A percentile compares a stretch with the other conserved stretches of the same genome.
phyloP scores from a whole-genome alignment of 1,140 invertebrate genomes.

The Lasioglossum albipes region DNA sequence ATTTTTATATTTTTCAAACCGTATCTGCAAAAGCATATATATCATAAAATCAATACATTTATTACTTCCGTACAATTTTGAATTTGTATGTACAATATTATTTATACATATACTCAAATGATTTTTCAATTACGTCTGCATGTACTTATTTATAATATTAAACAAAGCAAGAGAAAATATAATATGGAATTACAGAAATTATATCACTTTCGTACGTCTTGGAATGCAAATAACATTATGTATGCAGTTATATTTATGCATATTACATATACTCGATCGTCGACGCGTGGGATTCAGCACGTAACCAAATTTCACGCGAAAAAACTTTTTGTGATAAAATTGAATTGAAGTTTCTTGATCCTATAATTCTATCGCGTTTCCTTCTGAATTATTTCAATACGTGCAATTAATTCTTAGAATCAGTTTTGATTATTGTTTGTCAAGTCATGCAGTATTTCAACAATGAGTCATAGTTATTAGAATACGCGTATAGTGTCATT shows the following conservation, averaged over 20 bases:
- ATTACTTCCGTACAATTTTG: too few species aligned
- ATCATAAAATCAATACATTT: not conserved
- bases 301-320: not conserved
- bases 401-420: not conserved
- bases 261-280: too few species aligned
- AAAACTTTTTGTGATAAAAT: not conserved
- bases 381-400: not conserved
- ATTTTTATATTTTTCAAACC: not conserved
- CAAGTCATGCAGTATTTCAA: conserved; percentile 3
- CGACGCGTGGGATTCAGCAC: not conserved
- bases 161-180: not conserved
- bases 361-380: not conserved
- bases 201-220: not conserved
- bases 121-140: not conserved
- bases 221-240: not conserved
- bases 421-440: not conserved
- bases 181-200: not conserved
- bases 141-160: not conserved
- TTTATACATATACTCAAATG: not conserved
- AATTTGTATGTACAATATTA: not conserved
- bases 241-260: not conserved
- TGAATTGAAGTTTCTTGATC: not conserved
- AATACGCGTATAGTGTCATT: not conserved
- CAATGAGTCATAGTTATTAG: conserved; percentile 15
- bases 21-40: not conserved